Evolutionary conservation across 1,140 invertebrate genomes (phyloP), one percentile per base, ranked within the genome.

Genomic region (Euura saliciscinereae): DNA sequence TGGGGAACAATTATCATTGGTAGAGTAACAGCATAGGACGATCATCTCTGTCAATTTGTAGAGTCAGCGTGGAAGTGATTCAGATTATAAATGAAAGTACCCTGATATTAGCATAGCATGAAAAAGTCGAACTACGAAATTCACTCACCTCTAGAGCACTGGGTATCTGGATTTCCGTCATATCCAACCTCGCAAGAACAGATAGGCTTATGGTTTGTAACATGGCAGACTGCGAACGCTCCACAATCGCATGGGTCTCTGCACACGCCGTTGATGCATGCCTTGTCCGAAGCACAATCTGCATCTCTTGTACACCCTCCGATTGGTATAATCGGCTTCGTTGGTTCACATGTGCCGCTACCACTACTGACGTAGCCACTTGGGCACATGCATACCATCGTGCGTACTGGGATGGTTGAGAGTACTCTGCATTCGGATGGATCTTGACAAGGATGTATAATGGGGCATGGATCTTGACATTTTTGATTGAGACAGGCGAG

Each of bases 331-430:
- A 94, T 86, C 0, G 93, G 90, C 46, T 89, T 91, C 2, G 91
- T 91, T 2, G 94, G 90, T 73, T 92, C 90, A 80, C 94, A 95
- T 64, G 91, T 91, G 68, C 94, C 95, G 77, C 92, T 95, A 70
- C 94, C 94, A 76, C 91, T 93, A 82, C 94, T 95, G 1, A 96
- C 91, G 77, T 96, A 97, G n/a, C 95, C 95, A 73, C 92, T 92
- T 28, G 95, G 95, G 80, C 96, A 97, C 0, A 93, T 90, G 78
- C 96, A 98, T 8, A 95, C 89, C 94, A 97, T 96, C 0, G 95
- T 96, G 66, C 95, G 89, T 2, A 97, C 92, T 0, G 96, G 95
- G 28, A 92, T 83, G 2, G 95, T 94, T 8, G 93, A 90, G 42
- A 94, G 90, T 0, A 97, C 95, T 84, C 93, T 90, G 82, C 96